Evolutionary conservation across 2,113 vertebrate genomes (phyloP).

Genomic region (Microtus ochrogaster): DNA sequence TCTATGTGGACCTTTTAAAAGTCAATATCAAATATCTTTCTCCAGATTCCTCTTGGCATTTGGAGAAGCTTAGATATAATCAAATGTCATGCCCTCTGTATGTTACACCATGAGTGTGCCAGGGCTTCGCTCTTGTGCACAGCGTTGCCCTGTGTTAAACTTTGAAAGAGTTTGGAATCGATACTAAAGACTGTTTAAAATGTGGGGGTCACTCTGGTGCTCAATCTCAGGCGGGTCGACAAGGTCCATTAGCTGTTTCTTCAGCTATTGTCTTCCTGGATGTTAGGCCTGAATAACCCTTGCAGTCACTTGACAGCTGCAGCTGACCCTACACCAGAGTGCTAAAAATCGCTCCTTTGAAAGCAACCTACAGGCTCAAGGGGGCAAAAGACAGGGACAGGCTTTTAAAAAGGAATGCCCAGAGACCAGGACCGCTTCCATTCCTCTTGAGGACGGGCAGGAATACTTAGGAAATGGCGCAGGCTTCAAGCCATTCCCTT

Average conservation of each 20-base stretch:
- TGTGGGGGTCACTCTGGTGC: conserved; percentile 52
- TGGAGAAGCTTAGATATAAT: conserved; percentile 85
- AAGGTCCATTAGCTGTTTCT: conserved; percentile 53
- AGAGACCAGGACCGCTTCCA: neutral
- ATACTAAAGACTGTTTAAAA: conserved; percentile 77
- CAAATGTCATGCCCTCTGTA: conserved; percentile 83
- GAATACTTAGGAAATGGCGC: neutral
- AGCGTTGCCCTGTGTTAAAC: conserved; percentile 82
- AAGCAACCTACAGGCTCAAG: neutral
- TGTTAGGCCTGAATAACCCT: conserved; percentile 60
- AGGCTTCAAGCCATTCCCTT: neutral
- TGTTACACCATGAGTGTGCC: conserved; percentile 80
- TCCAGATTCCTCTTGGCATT: conserved; percentile 84
- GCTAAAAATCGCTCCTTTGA: conserved; percentile 41
- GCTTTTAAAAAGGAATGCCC: neutral
- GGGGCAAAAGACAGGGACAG: neutral
- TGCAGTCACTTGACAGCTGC: neutral
- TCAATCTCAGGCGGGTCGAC: conserved; percentile 19
- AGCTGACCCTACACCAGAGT: neutral
- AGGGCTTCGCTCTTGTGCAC: conserved; percentile 77
- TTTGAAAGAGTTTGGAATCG: conserved; percentile 78
- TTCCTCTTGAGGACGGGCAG: neutral
- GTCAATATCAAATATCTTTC: conserved; percentile 81
- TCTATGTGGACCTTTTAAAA: conserved; percentile 83
- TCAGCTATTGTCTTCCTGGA: conserved; percentile 42